Base-by-base conservation (phyloP, 2,113 vertebrate genomes). In the Pteronura brasiliensis region DNA sequence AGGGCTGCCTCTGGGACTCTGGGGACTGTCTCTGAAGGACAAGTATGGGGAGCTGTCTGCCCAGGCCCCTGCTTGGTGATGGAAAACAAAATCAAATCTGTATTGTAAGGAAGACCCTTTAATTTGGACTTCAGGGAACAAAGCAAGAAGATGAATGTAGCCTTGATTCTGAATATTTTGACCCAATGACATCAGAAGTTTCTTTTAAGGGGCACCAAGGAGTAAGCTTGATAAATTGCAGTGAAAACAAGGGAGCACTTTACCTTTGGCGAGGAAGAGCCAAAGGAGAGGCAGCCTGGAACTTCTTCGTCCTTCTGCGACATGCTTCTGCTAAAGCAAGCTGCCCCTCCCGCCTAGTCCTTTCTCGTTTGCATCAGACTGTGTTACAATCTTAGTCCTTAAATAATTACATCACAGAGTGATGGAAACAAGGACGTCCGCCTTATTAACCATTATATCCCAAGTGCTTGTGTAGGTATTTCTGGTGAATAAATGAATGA, bases 61-160 rank as follows among this genome's bases (percentile, higher is more conserved):
- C 6, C 0, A 34, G 57, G 34, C 14, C 42, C 36, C 0, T 2
- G 4, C 44, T 2, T 17, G 6, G 10, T 2, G 21, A 6, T 13
- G 11, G 57, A 83, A 84, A 92, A 63, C 8, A 76, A 88, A 63
- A 82, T 42, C 0, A 1, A 92, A 79, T 29, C 4, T 21, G 1
- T 21, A 4, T 42, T 92, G n/a, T 42, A 21, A 69, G 55, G 44
- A 90, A 71, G 42, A 11, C 0, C 10, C 59, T 71, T 79, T 86
- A 21, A 55, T 61, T 79, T 49, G 8, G 25, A 93, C 23, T 65
- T 77, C 29, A 1, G 18, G 4, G 20, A 96, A 9, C 6, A 86
- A 76, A 86, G 36, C 7, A 1, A 8, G 18, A 69, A 20, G 12
- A 69, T 77, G 9, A 55, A 91, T 79, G 34, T 36, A 39, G 3